Conservation (phyloP, 2,888 invertebrate genomes). For the Drosophila neoperkinsi region DNA sequence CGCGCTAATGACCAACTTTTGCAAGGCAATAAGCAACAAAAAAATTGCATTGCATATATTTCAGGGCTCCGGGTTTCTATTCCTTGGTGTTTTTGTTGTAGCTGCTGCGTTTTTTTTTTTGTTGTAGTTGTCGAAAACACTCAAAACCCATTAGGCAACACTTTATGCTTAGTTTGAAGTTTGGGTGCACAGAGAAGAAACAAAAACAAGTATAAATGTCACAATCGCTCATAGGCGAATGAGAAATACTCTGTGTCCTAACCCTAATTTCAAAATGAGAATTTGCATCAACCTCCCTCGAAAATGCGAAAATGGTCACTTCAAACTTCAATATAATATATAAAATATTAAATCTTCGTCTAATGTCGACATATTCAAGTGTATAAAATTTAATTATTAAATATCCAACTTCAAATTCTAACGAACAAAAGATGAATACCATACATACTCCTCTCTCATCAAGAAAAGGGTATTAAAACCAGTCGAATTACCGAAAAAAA, state of each 20-base stretch:
- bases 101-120: constrained; percentile 23
- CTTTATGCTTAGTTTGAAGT: constrained; percentile 82
- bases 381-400: background rate
- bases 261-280: background rate
- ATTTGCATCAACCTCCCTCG: background rate
- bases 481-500: constrained; percentile 16
- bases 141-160: constrained; percentile 84
- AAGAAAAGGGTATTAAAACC: background rate
- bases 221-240: background rate
- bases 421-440: background rate
- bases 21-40: constrained; percentile 52
- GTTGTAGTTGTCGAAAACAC: constrained; percentile 81
- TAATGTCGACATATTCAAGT: no score
- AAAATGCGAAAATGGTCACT: background rate
- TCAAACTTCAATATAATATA: background rate
- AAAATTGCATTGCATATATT: constrained; percentile 66
- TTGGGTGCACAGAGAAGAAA: constrained; percentile 57
- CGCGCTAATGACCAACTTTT: constrained; percentile 78
- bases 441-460: background rate
- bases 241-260: background rate
- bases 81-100: constrained; percentile 18
- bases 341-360: background rate
- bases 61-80: constrained; percentile 50
- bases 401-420: background rate
- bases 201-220: constrained; percentile 12